Base-by-base conservation (phyloP, 2,888 invertebrate species). In the Alloplasta piceator region DNA sequence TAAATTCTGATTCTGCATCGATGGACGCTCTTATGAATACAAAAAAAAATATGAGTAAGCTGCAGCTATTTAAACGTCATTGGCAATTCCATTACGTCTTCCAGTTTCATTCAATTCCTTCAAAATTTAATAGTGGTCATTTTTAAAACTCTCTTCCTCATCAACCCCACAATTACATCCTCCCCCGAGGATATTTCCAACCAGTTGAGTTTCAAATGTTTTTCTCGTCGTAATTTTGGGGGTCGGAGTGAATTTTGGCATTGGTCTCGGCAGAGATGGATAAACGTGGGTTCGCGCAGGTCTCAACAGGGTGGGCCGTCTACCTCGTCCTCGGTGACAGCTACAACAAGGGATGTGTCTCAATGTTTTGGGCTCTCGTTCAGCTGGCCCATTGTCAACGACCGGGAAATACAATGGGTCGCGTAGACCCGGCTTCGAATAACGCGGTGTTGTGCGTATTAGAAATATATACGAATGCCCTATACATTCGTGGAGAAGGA, bases 311-410 rank as follows among this genome's bases (percentile, higher is more conserved):
- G 87, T 84, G 87, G 90, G 84, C 61, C 85, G 78, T 60, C 55
- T 73, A 50, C 58, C 73, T 77, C 52, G 64, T 39, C 46, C 78
- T 84, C 83, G 86, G 87, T 89, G 90, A 90, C 90, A 89, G 87
- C 85, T 86, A 85, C 89, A 90, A 91, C 91, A 89, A 89, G 78
- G 87, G 88, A 89, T 87, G 89, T 87, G 91, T 92, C 91, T 91
- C 90, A 91, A 91, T 91, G 91, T 91, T 92, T 91, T 91, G 90
- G 87, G 86, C 84, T 87, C 84, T 88, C 90, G 87, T 89, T 91
- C 91, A 92, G 91, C 91, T 91, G 91, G 87, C 87, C 88, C 87
- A 89, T 91, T 91, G 90, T 91, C 80, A 58, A 72, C 36, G 39
- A 63, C 48, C 73, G 75, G 83, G 85, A 87, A 88, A 86, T 85